Evolutionary conservation across 2,797 vertebrate genomes (phyloP), one percentile per base, ranked within the genome.

Genomic region (Philypnodon macrostomus): DNA sequence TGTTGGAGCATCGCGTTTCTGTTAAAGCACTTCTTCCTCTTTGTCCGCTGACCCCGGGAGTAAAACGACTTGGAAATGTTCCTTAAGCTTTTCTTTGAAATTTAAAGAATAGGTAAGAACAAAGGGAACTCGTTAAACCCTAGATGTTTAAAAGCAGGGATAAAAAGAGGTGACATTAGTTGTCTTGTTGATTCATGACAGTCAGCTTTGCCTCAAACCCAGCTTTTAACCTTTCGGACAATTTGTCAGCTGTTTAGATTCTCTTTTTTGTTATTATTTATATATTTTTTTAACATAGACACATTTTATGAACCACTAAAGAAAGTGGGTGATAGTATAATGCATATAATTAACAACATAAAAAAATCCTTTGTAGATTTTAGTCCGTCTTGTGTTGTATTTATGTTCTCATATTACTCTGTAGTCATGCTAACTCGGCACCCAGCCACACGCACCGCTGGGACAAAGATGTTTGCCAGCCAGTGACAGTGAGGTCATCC

Each of bases 401-500:
- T 31, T 51, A n/a, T 38, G 36, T 60, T 69, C 47, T 70, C 57
- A 45, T 48, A 52, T 59, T 53, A 56, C 31, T 41, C 58, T 8
- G 39, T 42, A 63, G 52, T 64, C 41, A 55, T 58, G 69, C 53
- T 56, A 59, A 59, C 47, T 36, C 15, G 15, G 34, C 44, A 13
- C 27, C 56, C 17, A 53, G 53, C 63, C 72, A 41, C 39, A 39
- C 70, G 72, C 58, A 44, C 49, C 1, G 33, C 46, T 26, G 2
- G 57, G 60, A 81, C 67, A 83, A 72, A 84, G 81, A 78, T 38
- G 11, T 75, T 74, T 63, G 63, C 80, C 76, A 75, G 65, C 51
- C 53, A 30, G 48, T 75, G 76, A 83, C 80, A 73, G 79, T 53
- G n/a, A 74, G 75, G 67, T 76, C 50, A 53, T 65, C 63, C 73